Conservation (phyloP, 2,797 vertebrate genomes). For the Strix occidentalis region DNA sequence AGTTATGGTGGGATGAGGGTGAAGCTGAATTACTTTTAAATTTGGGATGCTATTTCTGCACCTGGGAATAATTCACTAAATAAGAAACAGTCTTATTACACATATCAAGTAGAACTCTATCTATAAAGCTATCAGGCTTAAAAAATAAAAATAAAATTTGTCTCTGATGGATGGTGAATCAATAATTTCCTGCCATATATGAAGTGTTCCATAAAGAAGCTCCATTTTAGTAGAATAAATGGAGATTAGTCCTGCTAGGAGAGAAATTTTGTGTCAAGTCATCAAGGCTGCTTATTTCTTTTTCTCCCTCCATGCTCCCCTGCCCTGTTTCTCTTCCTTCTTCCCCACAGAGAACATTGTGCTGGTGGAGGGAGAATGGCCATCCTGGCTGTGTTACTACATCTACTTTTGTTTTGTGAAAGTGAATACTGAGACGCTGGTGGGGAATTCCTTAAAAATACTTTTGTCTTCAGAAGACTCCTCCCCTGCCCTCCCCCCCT, state of each 20-base stretch:
- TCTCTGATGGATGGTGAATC: conserved; percentile 39
- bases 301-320: not conserved
- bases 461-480: not conserved
- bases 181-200: not conserved
- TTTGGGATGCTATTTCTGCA: conserved; percentile 33
- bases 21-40: conserved; percentile 51
- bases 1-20: not conserved
- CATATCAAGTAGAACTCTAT: not conserved
- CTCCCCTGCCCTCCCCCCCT: not conserved
- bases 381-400: not conserved
- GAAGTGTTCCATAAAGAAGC: conserved; percentile 35
- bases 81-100: conserved; percentile 34
- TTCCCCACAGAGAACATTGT: not conserved
- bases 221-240: conserved; percentile 2
- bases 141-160: not conserved
- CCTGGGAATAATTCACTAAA: conserved; percentile 37
- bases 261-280: conserved; percentile 11
- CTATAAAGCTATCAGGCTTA: not conserved
- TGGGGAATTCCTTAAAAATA: not conserved
- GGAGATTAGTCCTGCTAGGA: conserved; percentile 20
- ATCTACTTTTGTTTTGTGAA: not conserved
- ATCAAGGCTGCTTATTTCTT: not conserved
- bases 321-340: not conserved
- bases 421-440: not conserved
- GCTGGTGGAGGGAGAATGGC: not conserved